Base-by-base conservation (phyloP, 1,140 invertebrate genomes). In the Hormaphis cornu region DNA sequence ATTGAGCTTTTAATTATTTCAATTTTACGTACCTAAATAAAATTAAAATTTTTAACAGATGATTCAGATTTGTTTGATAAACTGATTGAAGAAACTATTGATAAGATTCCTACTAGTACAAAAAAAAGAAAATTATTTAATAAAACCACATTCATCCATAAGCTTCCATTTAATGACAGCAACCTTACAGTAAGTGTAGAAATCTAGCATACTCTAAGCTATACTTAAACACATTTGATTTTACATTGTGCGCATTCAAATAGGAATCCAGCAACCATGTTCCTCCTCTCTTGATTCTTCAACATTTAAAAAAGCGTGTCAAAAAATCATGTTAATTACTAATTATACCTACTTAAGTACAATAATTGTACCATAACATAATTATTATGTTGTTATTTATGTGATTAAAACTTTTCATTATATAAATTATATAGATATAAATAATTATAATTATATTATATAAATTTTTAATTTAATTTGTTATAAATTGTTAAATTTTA, bases 101-200 rank as follows among this genome's bases (percentile, higher is more conserved):
- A 48, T n/a, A 50, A 50, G 4, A 66, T 66, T 35, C 42, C 61
- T 33, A 50, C 22, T 16, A 66, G 61, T 20, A 66, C 61, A 16
- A 24, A 14, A 10, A 66, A 66, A 2, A 42, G 61, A 9, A 66
- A 16, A 12, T 46, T 66, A 24, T 66, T 66, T 66, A 44, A 66
- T n/a, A 66, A n/a, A n/a, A n/a, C n/a, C n/a, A n/a, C n/a, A n/a
- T n/a, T n/a, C n/a, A n/a, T n/a, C n/a, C n/a, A 22, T 4, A 66
- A 66, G 50, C 30, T 28, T 48, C 28, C 28, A 24, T 48, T 66
- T 35, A 35, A 18, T 16, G 61, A 66, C 18, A 66, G 30, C 24
- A 50, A 28, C 6, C 28, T 6, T 16, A 22, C 28, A 35, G 61
- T 66, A 50, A 66, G 61, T 35, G 35, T 26, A 1, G 1, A 12